These are phyloP conservation scores for Vanessa atalanta DNA, from an alignment of 1,140 invertebrate species.

Conservation along the genomic window DNA sequence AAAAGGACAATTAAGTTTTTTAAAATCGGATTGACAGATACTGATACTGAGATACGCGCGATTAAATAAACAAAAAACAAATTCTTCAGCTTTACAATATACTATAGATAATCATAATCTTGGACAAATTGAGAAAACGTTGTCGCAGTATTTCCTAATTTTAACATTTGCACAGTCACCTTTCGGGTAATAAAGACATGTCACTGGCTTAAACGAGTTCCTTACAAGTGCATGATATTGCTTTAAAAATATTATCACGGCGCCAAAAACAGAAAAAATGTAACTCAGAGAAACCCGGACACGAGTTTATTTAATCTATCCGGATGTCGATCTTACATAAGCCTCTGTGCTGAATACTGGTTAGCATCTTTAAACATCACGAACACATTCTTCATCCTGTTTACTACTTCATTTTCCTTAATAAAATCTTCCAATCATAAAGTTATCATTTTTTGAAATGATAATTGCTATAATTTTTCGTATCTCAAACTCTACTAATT, in stretches of 20 bases:
- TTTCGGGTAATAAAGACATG: conserved; percentile 5
- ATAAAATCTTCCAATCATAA: no score
- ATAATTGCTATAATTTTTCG: no score
- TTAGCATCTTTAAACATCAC: neutral
- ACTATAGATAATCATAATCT: no score
- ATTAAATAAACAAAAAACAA: no score
- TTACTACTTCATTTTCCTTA: neutral
- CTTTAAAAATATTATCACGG: conserved; percentile 39
- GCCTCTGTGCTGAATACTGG: conserved; percentile 19
- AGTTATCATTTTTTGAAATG: no score
- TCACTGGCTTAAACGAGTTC: conserved; percentile 23
- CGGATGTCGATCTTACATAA: conserved; percentile 50
- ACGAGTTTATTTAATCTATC: conserved; percentile 53
- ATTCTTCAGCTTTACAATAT: no score
- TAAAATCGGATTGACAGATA: no score
- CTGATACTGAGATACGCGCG: no score
- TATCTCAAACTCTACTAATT: no score
- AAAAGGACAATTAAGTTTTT: no score
- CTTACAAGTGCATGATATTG: conserved; percentile 25
- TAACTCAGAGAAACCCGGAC: conserved; percentile 64
- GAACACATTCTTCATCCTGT: neutral
- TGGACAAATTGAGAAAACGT: no score
- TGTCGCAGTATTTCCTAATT: conserved; percentile 2
- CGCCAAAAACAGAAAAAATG: conserved; percentile 39
- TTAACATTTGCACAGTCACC: neutral